A percentile compares a stretch with the other conserved stretches of the same genome.
Evolutionary conservation across 2,113 vertebrate species (phyloP).

Genomic region (Myodes glareolus): DNA sequence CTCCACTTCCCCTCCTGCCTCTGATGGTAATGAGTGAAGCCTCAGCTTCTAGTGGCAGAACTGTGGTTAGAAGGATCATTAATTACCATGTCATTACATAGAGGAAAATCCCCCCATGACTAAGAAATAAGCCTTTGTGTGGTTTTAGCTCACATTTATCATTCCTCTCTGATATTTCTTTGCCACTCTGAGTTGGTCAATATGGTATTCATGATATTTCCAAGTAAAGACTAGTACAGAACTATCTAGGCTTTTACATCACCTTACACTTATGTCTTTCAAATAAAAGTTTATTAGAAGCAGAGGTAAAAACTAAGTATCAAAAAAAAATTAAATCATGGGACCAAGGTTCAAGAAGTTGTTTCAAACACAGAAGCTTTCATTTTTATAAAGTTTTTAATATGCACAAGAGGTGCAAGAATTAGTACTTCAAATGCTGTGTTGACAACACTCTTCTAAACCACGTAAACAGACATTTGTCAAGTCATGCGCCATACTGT

Average conservation of each 20-base stretch:
- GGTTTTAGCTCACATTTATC: not conserved
- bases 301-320: not conserved
- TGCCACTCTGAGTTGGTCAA: not conserved
- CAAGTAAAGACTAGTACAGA: not conserved
- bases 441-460: too few relatives aligned
- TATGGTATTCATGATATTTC: not conserved
- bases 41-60: not conserved
- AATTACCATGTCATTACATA: not conserved
- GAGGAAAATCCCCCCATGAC: not conserved
- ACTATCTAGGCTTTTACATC: not conserved
- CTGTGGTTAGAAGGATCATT: not conserved
- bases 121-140: not conserved
- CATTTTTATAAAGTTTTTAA: not conserved
- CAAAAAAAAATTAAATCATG: not conserved
- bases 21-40: not conserved
- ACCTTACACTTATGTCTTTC: not conserved
- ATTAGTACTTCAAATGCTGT: too few relatives aligned
- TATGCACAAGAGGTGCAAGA: too few relatives aligned
- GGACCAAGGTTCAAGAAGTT: not conserved
- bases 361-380: not conserved
- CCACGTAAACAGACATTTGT: too few relatives aligned
- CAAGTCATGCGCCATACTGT: not conserved
- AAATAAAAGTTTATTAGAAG: not conserved
- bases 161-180: not conserved
- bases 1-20: fast-evolving